A percentile compares a stretch with the other conserved stretches of the same genome.
Conservation (phyloP, 53 echinoderm and acorn worm species). For the Apostichopus leukothele region DNA sequence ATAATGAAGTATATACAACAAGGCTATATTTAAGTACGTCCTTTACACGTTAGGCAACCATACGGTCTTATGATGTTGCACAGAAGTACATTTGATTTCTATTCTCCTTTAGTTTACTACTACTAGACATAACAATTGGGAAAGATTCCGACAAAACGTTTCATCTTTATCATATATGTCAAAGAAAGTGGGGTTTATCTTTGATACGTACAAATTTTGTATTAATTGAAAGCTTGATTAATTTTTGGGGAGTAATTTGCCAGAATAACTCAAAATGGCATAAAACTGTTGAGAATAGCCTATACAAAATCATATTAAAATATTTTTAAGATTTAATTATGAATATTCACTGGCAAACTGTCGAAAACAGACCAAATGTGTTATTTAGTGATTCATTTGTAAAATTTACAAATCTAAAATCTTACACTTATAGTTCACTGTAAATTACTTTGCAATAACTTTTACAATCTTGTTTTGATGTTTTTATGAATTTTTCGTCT, state of each 20-base stretch:
- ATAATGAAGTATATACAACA: not conserved
- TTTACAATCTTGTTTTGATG: slow-evolving; percentile 21
- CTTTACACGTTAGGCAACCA: not conserved
- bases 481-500: slow-evolving; percentile 12
- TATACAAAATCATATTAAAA: too few relatives aligned
- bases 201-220: too few relatives aligned
- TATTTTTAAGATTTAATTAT: too few relatives aligned
- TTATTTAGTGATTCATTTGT: slow-evolving; percentile 4
- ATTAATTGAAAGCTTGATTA: too few relatives aligned
- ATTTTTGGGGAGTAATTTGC: too few relatives aligned
- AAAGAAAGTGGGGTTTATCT: too few relatives aligned
- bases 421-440: not conserved
- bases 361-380: slow-evolving; percentile 27
- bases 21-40: not conserved
- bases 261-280: not conserved
- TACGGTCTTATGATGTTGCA: not conserved
- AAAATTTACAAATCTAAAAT: slow-evolving; percentile 12
- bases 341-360: too few relatives aligned
- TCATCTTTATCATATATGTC: too few relatives aligned
- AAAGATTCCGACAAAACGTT: too few relatives aligned
- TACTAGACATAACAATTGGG: too few relatives aligned
- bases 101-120: too few relatives aligned
- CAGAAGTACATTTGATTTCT: too few relatives aligned
- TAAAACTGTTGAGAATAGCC: not conserved
- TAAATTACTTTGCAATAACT: slow-evolving; percentile 39